Evolutionary conservation across 2,113 vertebrate species (phyloP).

Genomic region (Seriola aureovittata): DNA sequence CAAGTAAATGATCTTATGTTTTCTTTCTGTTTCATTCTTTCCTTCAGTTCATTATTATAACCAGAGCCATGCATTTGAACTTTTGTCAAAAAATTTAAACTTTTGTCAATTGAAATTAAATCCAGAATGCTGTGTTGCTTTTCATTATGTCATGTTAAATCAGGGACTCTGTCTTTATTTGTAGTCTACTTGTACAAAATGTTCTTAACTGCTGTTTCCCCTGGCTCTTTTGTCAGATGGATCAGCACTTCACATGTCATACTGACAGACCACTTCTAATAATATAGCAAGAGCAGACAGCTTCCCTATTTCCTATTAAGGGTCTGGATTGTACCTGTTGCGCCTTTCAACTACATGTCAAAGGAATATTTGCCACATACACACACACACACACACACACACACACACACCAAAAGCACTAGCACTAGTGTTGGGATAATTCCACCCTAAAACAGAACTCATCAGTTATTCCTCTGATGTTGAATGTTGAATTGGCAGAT

Average conservation of each 20-base stretch:
- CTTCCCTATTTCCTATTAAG: conserved; percentile 50
- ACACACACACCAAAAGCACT: conserved; percentile 8
- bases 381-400: conserved; percentile 10
- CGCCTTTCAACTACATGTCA: conserved; percentile 54
- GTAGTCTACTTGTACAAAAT: conserved; percentile 38
- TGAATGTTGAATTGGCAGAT: conserved; percentile 9
- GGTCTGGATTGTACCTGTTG: conserved; percentile 35
- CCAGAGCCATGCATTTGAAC: background rate
- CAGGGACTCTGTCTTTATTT: conserved; percentile 1
- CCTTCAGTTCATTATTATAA: background rate
- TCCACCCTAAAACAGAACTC: conserved; percentile 17
- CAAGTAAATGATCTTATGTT: background rate
- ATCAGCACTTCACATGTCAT: conserved; percentile 43
- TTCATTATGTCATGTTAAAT: background rate
- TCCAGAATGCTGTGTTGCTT: background rate
- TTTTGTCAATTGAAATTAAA: background rate
- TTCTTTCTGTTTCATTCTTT: background rate
- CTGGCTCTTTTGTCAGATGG: conserved; percentile 33
- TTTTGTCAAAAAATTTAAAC: background rate
- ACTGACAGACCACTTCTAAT: conserved; percentile 52
- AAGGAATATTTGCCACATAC: conserved; percentile 21
- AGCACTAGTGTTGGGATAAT: background rate
- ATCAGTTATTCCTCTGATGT: conserved; percentile 35
- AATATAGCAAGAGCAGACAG: conserved; percentile 65
- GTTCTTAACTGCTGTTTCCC: conserved; percentile 19